Conservation (phyloP, 2,797 vertebrate species). For the Myripristis murdjan region DNA sequence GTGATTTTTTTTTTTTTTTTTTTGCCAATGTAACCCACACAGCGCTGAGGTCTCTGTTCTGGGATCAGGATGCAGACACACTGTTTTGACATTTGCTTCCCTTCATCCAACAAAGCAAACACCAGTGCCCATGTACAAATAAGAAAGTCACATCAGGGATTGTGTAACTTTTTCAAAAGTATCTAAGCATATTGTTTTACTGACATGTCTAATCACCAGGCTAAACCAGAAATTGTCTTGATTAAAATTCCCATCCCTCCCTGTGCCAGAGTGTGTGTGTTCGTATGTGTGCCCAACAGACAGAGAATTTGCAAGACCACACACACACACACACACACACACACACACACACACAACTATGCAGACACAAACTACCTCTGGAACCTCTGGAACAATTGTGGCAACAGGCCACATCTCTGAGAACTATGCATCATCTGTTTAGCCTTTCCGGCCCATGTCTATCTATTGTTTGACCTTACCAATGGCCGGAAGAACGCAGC, state of each 20-base stretch:
- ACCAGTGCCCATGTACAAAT: slow-evolving; percentile 12
- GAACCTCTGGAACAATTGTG: slow-evolving; percentile 64
- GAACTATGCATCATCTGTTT: slow-evolving; percentile 49
- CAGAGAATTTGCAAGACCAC: too few relatives aligned
- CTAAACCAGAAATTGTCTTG: not conserved
- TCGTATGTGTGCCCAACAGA: too few relatives aligned
- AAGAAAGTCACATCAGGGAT: slow-evolving; percentile 8
- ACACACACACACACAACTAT: slow-evolving; percentile 42
- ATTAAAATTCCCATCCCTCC: slow-evolving; percentile 1
- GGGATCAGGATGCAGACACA: slow-evolving; percentile 23
- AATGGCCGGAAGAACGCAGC: slow-evolving; percentile 72
- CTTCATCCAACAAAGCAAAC: slow-evolving; percentile 16
- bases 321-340: slow-evolving; percentile 25
- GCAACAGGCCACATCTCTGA: slow-evolving; percentile 42
- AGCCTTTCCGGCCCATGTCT: slow-evolving; percentile 57
- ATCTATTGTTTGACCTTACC: slow-evolving; percentile 70
- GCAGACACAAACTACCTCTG: slow-evolving; percentile 42
- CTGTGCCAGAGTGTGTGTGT: slow-evolving; percentile 13
- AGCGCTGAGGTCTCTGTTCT: slow-evolving; percentile 21
- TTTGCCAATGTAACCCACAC: slow-evolving; percentile 19
- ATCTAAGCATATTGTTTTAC: not conserved
- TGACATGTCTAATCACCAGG: not conserved
- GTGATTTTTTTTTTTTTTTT: too few relatives aligned
- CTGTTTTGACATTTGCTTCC: slow-evolving; percentile 44
- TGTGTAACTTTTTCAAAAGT: slow-evolving; percentile 1